phyloP scores from a whole-genome alignment of 2,113 vertebrate genomes.

The Osmerus mordax region DNA sequence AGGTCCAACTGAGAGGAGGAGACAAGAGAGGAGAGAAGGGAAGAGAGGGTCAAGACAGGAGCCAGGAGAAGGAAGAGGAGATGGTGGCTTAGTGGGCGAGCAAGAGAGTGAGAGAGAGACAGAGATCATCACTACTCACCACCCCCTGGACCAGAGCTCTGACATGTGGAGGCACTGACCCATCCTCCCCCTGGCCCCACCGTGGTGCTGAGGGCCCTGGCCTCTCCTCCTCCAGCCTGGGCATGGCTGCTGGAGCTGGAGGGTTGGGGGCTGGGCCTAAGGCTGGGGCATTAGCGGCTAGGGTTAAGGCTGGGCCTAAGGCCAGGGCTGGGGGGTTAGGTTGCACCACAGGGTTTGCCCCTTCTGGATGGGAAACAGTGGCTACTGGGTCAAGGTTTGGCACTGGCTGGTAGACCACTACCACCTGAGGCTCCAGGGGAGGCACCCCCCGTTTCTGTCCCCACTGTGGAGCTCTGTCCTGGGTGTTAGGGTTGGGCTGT shows the following conservation, averaged over 20 bases:
- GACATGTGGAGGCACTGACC: constrained; percentile 34
- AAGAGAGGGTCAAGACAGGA: too few species aligned
- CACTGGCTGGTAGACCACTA: neutral
- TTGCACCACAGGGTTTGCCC: constrained; percentile 19
- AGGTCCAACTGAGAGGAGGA: constrained; percentile 67
- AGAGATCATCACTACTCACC: constrained; percentile 59
- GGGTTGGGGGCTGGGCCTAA: constrained; percentile 27
- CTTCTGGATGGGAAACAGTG: constrained; percentile 15
- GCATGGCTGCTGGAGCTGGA: constrained; percentile 46
- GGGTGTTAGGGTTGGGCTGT: constrained; percentile 26
- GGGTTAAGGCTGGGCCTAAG: constrained; percentile 22
- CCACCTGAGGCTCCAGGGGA: constrained; percentile 13
- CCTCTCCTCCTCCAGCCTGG: constrained; percentile 61
- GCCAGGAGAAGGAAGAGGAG: too few species aligned
- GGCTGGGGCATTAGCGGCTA: constrained; percentile 17
- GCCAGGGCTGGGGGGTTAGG: constrained; percentile 2
- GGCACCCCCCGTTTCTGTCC: neutral
- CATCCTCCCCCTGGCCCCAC: constrained; percentile 17
- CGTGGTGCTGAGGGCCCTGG: constrained; percentile 68
- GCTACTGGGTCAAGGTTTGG: constrained; percentile 16
- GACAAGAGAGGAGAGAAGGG: neutral
- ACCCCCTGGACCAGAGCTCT: constrained; percentile 62
- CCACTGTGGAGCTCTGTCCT: constrained; percentile 11
- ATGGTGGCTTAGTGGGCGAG: neutral
- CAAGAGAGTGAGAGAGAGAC: neutral